Evolutionary conservation across 2,113 vertebrate genomes (phyloP).

Genomic region (Sapajus apella): DNA sequence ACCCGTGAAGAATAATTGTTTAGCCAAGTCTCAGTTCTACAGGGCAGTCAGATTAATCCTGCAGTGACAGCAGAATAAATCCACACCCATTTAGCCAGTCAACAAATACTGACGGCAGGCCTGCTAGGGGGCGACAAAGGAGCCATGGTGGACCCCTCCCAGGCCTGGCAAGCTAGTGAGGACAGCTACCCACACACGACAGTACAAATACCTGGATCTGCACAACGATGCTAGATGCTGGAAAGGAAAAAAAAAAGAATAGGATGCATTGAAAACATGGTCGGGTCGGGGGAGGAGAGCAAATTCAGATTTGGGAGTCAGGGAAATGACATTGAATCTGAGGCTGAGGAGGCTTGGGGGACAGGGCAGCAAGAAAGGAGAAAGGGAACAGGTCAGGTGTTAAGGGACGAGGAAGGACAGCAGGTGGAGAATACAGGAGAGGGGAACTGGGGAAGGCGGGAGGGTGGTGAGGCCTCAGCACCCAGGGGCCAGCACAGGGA

Average conservation of each 20-base stretch:
- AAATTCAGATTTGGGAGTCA: not conserved
- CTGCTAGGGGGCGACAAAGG: not conserved
- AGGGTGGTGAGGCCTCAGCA: rapidly evolving
- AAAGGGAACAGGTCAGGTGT: not conserved
- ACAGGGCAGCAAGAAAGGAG: not conserved
- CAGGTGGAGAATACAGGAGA: not conserved
- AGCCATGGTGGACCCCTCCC: not conserved
- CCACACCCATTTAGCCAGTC: not conserved
- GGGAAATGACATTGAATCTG: not conserved
- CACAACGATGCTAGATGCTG: not conserved
- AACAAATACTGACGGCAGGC: not conserved
- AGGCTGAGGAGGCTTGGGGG: not conserved
- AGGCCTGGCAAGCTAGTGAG: not conserved
- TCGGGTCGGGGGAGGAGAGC: rapidly evolving
- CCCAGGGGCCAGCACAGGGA: not conserved
- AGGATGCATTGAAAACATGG: not conserved
- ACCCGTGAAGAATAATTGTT: not conserved
- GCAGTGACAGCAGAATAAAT: not conserved
- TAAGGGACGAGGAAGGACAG: not conserved
- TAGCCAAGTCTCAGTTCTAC: not conserved
- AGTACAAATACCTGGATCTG: not conserved
- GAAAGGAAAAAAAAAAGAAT: not conserved
- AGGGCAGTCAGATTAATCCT: not conserved
- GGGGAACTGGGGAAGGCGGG: not conserved
- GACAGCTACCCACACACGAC: too few species aligned